These are phyloP conservation scores for Puffinus mauretanicus DNA, from an alignment of 2,113 vertebrate species.

Conservation along the genomic window DNA sequence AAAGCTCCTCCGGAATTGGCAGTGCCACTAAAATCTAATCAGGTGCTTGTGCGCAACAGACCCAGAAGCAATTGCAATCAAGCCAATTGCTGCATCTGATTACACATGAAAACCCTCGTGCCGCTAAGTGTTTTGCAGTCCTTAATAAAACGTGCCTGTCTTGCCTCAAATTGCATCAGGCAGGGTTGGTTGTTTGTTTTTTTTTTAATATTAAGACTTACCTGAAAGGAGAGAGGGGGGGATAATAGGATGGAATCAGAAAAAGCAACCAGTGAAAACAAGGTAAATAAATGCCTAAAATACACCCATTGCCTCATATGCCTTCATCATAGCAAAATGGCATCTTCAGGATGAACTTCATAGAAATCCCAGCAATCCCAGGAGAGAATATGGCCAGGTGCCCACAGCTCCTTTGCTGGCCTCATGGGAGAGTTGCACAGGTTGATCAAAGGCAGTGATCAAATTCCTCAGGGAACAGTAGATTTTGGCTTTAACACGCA, in stretches of 20 bases:
- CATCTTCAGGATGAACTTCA: background rate
- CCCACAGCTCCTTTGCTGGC: background rate
- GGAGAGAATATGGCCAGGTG: background rate
- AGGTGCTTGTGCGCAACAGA: conserved; percentile 54
- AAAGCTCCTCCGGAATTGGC: conserved; percentile 31
- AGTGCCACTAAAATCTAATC: conserved; percentile 33
- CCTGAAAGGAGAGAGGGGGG: background rate
- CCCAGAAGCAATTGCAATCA: conserved; percentile 64
- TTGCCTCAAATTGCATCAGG: conserved; percentile 20
- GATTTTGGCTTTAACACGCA: background rate
- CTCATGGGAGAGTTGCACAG: background rate
- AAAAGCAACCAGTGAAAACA: background rate
- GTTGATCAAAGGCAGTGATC: background rate
- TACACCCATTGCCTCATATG: background rate
- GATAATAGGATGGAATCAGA: background rate
- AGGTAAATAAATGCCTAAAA: background rate
- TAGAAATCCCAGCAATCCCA: background rate
- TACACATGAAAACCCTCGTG: conserved; percentile 43
- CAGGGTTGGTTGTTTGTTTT: background rate
- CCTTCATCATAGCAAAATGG: background rate
- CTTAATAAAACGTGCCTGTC: conserved; percentile 55
- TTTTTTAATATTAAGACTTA: background rate
- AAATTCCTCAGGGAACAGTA: background rate
- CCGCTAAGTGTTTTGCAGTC: conserved; percentile 3
- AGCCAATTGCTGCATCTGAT: conserved; percentile 65